Conservation (phyloP, 2,888 invertebrate species). For the Tubiluchus corallicola region DNA sequence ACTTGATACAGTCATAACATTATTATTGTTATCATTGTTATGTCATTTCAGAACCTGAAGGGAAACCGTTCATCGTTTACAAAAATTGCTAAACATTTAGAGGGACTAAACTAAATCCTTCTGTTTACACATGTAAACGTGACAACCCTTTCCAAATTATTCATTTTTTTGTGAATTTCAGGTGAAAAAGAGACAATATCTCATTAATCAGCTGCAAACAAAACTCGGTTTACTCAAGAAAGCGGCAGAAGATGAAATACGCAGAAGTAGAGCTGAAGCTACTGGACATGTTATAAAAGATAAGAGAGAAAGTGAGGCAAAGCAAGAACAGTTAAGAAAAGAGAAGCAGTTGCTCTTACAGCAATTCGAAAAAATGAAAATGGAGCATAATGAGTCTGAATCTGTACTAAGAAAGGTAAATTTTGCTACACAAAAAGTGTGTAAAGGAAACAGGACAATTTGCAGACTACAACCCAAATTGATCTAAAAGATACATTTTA, state of each 20-base stretch:
- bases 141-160: slow-evolving; percentile 6
- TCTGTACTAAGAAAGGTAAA: slow-evolving; percentile 24
- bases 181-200: slow-evolving; percentile 27
- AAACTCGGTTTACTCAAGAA: slow-evolving; percentile 28
- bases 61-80: too few species aligned
- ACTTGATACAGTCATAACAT: too few species aligned
- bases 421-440: too few species aligned
- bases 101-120: too few species aligned
- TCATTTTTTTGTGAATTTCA: too few species aligned
- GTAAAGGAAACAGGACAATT: too few species aligned
- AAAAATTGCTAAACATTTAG: too few species aligned
- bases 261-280: slow-evolving; percentile 25
- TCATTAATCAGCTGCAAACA: slow-evolving; percentile 23
- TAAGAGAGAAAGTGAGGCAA: slow-evolving; percentile 27
- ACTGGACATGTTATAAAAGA: slow-evolving; percentile 28
- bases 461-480: too few species aligned
- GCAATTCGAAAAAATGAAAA: slow-evolving; percentile 22
- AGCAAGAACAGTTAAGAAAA: slow-evolving; percentile 21
- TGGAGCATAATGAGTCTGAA: slow-evolving; percentile 26
- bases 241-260: slow-evolving; percentile 26
- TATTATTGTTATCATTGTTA: too few species aligned
- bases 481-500: too few species aligned
- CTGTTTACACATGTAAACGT: too few species aligned
- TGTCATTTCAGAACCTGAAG: too few species aligned
- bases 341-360: slow-evolving; percentile 23